These are phyloP conservation scores for Thelaira solivaga DNA, from an alignment of 2,888 invertebrate species.

Conservation along the genomic window DNA sequence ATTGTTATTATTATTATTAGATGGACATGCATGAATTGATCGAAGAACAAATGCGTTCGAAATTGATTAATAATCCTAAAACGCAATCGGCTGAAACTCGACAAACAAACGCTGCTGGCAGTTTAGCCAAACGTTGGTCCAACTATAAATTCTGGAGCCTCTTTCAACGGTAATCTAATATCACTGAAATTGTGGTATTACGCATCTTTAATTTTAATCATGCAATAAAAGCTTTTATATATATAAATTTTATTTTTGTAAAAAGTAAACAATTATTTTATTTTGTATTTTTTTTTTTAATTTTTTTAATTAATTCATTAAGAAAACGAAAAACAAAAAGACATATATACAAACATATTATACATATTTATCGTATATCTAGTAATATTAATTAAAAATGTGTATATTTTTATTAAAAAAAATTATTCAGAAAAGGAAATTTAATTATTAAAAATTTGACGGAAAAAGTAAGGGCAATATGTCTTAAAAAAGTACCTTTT, in stretches of 20 bases:
- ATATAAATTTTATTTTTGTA: constrained; percentile 48
- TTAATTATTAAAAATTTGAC: constrained; percentile 18
- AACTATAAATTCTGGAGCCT: constrained; percentile 77
- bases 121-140: constrained; percentile 77
- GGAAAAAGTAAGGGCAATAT: background rate
- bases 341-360: constrained; percentile 8
- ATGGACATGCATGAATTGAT: constrained; percentile 96
- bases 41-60: constrained; percentile 92
- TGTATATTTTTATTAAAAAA: constrained; percentile 3
- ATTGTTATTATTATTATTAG: constrained; percentile 75
- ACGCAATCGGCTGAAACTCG: constrained; percentile 44
- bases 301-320: constrained; percentile 17
- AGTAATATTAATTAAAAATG: constrained; percentile 42
- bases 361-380: too few species aligned
- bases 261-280: background rate
- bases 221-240: constrained; percentile 67
- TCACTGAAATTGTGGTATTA: constrained; percentile 61
- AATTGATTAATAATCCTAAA: constrained; percentile 83
- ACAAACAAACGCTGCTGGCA: constrained; percentile 69
- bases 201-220: constrained; percentile 71
- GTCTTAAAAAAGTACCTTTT: constrained; percentile 46
- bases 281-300: constrained; percentile 1
- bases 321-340: constrained; percentile 21
- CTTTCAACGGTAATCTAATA: constrained; percentile 78
- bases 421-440: constrained; percentile 4